Base-by-base conservation (phyloP, 2,888 invertebrate species). In the Nomada hirtipes region DNA sequence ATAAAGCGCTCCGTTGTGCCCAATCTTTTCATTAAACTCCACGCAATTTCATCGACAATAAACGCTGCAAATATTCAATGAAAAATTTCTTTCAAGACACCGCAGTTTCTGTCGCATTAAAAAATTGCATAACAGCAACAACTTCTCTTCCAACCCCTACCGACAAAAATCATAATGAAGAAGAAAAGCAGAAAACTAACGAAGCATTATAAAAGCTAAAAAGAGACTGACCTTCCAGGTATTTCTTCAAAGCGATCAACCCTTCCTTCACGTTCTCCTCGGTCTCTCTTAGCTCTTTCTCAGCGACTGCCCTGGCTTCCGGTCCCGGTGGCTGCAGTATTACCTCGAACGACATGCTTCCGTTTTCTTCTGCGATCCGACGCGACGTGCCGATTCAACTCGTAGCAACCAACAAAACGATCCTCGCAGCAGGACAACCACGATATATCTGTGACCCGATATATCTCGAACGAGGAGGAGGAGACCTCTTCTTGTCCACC, bases 261-360 rank as follows among this genome's bases (percentile, higher is more conserved):
- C 94, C 93, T 20, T 93, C 90, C 77, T 92, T 92, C 1, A 92
- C 88, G 18, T 92, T 91, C 55, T 94, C 94, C 15, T 94, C 94
- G 0, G 93, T 94, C 83, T 95, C 94, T 50, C 94, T 85, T 0
- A 94, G 90, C 76, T 94, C 94, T 60, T 91, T 92, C 18, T 90
- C 88, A 0, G 94, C 94, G 2, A 93, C 9, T 0, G 88, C 91
- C 60, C 71, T 87, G 11, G 89, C 88, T 72, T 92, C 93, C 29
- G 87, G 85, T 50, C 89, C 87, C 26, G 92, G 82, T 0, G 87
- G 89, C 0, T 76, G 82, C 4, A 50, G 23, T 11, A 89, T 78
- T 18, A 93, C 77, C 15, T 86, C 74, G 59, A 93, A 90, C 63
- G 91, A 77, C 93, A 93, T 93, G 29, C 15, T 69, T 64, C n/a